phyloP scores from a whole-genome alignment of 2,113 vertebrate genomes.

The Catagonus wagneri region DNA sequence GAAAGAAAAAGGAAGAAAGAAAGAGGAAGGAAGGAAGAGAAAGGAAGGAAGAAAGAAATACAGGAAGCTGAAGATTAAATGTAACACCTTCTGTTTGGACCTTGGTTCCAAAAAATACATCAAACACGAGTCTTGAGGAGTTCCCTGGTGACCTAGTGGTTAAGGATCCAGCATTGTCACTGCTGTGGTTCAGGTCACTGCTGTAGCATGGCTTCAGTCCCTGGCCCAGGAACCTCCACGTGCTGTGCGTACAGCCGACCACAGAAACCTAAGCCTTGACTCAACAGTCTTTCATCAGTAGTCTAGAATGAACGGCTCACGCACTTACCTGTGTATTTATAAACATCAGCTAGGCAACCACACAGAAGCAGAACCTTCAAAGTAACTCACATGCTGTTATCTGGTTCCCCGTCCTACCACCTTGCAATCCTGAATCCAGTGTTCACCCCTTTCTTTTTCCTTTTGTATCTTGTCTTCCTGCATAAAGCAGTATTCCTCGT shows the following conservation, averaged over 20 bases:
- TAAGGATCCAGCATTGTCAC: too few relatives aligned
- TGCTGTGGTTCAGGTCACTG: too few relatives aligned
- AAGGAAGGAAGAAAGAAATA: too few relatives aligned
- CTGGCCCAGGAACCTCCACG: too few relatives aligned
- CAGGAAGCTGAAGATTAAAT: background rate
- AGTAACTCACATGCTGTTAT: too few relatives aligned
- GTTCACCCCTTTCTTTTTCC: background rate
- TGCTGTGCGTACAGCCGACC: too few relatives aligned
- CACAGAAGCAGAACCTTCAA: background rate
- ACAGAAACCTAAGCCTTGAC: background rate
- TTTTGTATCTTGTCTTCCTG: background rate
- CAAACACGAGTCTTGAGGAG: background rate
- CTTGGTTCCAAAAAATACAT: background rate
- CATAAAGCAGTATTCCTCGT: background rate
- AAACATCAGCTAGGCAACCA: background rate
- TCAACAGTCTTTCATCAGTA: too few relatives aligned
- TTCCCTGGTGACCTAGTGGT: too few relatives aligned
- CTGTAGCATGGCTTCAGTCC: too few relatives aligned
- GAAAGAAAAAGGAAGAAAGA: too few relatives aligned
- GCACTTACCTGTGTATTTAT: background rate
- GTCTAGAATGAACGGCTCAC: too few relatives aligned
- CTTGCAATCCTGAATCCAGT: background rate
- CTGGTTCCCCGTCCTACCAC: background rate
- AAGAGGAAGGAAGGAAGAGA: too few relatives aligned
- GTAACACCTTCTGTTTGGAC: background rate